A percentile compares a stretch with the other conserved stretches of the same genome.
phyloP scores from a whole-genome alignment of 2,113 vertebrate species.

The Manacus vitellinus region DNA sequence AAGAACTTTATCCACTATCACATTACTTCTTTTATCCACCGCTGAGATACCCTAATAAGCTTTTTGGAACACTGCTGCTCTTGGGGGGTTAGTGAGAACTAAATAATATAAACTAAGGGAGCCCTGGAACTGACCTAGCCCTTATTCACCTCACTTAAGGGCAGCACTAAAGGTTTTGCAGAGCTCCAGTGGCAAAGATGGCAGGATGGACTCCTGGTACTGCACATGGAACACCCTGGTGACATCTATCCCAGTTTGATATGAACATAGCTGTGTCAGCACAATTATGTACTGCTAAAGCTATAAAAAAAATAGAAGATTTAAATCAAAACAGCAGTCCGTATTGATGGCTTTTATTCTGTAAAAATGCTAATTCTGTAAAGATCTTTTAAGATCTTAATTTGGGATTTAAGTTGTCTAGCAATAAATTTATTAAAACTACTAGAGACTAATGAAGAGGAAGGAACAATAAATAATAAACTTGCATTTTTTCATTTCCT shows the following conservation, averaged over 20 bases:
- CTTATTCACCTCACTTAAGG: not conserved
- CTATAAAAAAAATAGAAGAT: not conserved
- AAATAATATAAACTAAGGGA: not conserved
- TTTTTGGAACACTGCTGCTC: not conserved
- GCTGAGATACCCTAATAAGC: not conserved
- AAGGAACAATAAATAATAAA: not conserved
- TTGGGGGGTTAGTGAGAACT: not conserved
- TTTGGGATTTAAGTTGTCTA: not conserved
- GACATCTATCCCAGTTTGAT: not conserved
- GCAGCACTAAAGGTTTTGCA: not conserved
- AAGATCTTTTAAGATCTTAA: not conserved
- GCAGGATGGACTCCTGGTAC: not conserved
- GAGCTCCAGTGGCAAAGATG: fast-evolving
- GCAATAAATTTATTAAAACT: not conserved
- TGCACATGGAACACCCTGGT: not conserved
- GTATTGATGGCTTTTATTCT: not conserved
- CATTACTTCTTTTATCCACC: not conserved
- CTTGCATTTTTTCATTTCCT: not conserved
- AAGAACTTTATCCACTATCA: not conserved
- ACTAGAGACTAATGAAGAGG: not conserved
- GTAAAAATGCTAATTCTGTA: not conserved
- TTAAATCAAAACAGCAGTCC: not conserved
- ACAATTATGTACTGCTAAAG: not conserved
- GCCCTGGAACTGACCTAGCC: not conserved
- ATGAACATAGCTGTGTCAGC: not conserved